phyloP scores from a whole-genome alignment of 2,888 invertebrate species.

The Lutraria lutraria region DNA sequence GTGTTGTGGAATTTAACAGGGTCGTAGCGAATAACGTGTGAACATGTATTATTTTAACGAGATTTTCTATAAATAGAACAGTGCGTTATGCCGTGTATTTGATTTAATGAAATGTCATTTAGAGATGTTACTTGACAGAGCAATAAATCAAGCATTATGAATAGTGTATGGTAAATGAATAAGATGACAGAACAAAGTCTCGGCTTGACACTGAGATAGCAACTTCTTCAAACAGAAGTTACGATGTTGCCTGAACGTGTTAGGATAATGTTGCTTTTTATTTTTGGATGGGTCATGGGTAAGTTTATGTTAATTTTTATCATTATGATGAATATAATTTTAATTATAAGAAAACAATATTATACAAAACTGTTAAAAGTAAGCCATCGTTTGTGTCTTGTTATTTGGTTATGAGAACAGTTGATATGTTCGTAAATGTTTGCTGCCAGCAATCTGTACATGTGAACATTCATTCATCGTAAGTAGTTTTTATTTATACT shows the following conservation, averaged over 20 bases:
- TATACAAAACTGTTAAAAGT: background rate
- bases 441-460: too few relatives aligned
- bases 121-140: background rate
- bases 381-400: too few relatives aligned
- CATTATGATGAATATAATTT: background rate
- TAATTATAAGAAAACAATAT: background rate
- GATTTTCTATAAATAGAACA: too few relatives aligned
- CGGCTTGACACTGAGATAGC: background rate
- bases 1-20: too few relatives aligned
- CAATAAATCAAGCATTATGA: background rate
- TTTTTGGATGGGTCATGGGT: background rate
- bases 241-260: background rate
- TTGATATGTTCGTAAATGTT: too few relatives aligned
- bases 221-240: background rate
- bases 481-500: too few relatives aligned
- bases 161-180: background rate
- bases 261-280: background rate
- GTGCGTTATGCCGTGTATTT: background rate
- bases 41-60: too few relatives aligned
- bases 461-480: too few relatives aligned
- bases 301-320: background rate
- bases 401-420: too few relatives aligned
- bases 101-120: constrained; percentile 2
- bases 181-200: background rate
- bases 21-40: too few relatives aligned